Base-by-base conservation (phyloP, 2,113 vertebrate species). In the Clarias macrocephalus region DNA sequence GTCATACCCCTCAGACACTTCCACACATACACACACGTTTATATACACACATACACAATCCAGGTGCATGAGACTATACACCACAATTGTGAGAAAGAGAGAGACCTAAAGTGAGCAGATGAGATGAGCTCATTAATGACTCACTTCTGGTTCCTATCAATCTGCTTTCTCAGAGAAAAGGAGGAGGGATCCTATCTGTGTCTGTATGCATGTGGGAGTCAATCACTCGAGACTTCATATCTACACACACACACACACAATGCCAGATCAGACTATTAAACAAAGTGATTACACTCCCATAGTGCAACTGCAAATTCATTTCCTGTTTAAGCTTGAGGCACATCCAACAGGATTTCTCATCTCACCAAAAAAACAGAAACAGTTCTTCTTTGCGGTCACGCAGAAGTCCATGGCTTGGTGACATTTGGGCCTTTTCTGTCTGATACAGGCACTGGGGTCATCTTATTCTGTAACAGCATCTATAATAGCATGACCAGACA, bases 71-170 rank as follows among this genome's bases (percentile, higher is more conserved):
- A 86, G 70, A 73, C 86, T 73, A 63, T 63, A 83, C 70, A 81
- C 72, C 60, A 79, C 76, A 60, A 19, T 30, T 37, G 77, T 42
- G 33, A 77, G 63, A 70, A 4, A 80, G 25, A 37, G 70, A 81
- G 42, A 48, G 9, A 86, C 66, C 80, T 56, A 70, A 72, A 33
- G 57, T 56, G 56, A 88, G 37, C 37, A 82, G 70, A 87, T 65
- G 59, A 83, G 80, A 87, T 87, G 70, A 87, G 80, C 86, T 87
- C 86, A 87, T 83, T 87, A 87, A 83, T 87, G 86, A 83, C 70
- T 87, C n/a, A 62, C 68, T 66, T 76, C 86, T 83, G 72, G 59
- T 87, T 87, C 60, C 60, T 83, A 83, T 87, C 86, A 86, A 48
- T 86, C 62, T 66, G 60, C 48, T 30, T 86, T 80, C 84, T 85